Conservation (phyloP, 64 coral and sea anemone genomes). For the Actinia equina region DNA sequence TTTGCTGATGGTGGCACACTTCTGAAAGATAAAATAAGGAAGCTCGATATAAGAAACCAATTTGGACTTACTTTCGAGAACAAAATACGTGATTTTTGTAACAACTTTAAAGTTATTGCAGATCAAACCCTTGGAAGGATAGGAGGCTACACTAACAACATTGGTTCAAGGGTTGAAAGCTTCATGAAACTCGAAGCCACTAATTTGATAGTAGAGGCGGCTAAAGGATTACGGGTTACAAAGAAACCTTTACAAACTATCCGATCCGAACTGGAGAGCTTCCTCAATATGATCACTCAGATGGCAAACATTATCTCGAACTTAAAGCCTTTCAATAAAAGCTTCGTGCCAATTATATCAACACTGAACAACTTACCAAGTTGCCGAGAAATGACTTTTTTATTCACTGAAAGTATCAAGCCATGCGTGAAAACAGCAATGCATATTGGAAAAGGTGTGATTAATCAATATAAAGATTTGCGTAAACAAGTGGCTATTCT, state of each 20-base stretch:
- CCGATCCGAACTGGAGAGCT: conserved; percentile 41
- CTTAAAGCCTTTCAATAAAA: conserved; percentile 70
- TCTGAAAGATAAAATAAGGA: conserved; percentile 54
- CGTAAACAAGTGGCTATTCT: conserved; percentile 42
- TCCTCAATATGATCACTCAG: conserved; percentile 31
- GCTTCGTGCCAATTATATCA: conserved; percentile 70
- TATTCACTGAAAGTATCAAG: conserved; percentile 52
- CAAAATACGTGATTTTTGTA: conserved; percentile 61
- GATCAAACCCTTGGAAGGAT: conserved; percentile 52
- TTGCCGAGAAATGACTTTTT: conserved; percentile 40
- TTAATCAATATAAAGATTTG: conserved; percentile 45
- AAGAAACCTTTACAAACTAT: conserved; percentile 61
- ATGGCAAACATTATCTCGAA: conserved; percentile 46
- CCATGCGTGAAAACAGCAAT: conserved; percentile 63
- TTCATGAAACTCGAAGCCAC: conserved; percentile 59
- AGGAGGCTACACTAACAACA: conserved; percentile 36
- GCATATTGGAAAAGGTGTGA: conserved; percentile 22
- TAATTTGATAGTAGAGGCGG: conserved; percentile 44
- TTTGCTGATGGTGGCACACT: conserved; percentile 55
- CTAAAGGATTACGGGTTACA: conserved; percentile 32
- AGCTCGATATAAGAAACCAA: conserved; percentile 58
- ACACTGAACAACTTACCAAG: conserved; percentile 46
- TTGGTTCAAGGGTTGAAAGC: conserved; percentile 46
- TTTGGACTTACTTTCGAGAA: conserved; percentile 69
- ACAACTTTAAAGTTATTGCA: conserved; percentile 51